Evolutionary conservation across 2,797 vertebrate species (phyloP).

Genomic region (Melanotaenia pygmaea): DNA sequence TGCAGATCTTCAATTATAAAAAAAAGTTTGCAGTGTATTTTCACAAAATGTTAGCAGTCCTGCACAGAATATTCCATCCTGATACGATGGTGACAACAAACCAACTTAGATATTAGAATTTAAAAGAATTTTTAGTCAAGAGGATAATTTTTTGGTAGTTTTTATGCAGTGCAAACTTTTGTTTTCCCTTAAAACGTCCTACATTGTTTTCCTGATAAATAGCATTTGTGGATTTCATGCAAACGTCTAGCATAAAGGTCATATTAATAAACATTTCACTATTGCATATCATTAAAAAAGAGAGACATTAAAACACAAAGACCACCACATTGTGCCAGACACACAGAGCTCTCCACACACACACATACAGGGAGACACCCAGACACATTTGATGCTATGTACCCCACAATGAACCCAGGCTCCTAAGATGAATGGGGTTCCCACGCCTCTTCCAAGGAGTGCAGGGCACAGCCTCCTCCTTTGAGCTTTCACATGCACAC

Average conservation of each 20-base stretch:
- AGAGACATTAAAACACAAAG: conserved; percentile 27
- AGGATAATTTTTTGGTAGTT: background rate
- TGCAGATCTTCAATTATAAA: too few species aligned
- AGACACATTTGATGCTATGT: conserved; percentile 81
- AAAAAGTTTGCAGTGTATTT: background rate
- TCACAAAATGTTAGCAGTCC: background rate
- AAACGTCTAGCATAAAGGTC: background rate
- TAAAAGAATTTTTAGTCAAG: background rate
- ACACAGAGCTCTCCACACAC: conserved; percentile 30
- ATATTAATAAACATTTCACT: background rate
- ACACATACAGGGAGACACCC: conserved; percentile 59
- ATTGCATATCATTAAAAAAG: conserved; percentile 13
- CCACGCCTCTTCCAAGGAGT: conserved; percentile 82
- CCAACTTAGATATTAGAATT: too few species aligned
- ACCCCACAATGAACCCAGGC: conserved; percentile 81
- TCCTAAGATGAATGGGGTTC: conserved; percentile 83
- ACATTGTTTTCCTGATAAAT: too few species aligned
- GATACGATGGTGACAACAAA: background rate
- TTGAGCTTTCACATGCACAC: conserved; percentile 58
- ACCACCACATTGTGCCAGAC: conserved; percentile 26
- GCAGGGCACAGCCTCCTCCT: conserved; percentile 80
- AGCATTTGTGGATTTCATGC: too few species aligned
- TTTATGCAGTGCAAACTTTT: background rate
- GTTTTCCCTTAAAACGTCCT: background rate
- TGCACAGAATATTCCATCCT: conserved; percentile 3